Base-by-base conservation (phyloP, 23 tunicate genomes). In the Halocynthia aurantium region DNA sequence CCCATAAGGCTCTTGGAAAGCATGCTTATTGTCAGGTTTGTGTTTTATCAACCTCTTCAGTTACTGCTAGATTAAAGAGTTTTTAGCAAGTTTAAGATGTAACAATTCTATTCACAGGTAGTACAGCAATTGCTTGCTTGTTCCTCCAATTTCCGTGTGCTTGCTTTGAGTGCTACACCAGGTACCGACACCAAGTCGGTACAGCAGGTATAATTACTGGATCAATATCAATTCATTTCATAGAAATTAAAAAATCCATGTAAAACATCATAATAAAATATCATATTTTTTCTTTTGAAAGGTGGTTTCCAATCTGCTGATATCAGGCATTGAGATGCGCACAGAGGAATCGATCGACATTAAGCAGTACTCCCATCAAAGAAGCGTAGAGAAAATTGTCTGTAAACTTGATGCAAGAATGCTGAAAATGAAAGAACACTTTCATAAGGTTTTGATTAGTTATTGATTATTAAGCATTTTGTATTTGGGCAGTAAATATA, bases 21-120 rank as follows among this genome's bases (percentile, higher is more conserved):
- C 85, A 88, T 88, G 99, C 96, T 6, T 94, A 94, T 73, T 88
- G 99, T 77, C 99, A 94, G 84, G 99, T 88, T 51, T 62, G 52
- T 8, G 19, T 81, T 6, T 17, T 5, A 13, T 58, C 17, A 58
- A 58, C 17, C 63, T 58, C 2, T 58, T 58, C n/a, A 13, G 63
- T 2, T 58, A 1, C 17, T 58, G 63, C 4, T 1, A 58, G 4
- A n/a, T 58, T n/a, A 58, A 58, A 58, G 63, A n/a, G 15, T 58
- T 58, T 58, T 2, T 13, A 58, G 63, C 17, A 58, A 13, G 15
- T 58, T 58, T 58, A 58, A 58, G 15, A 13, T 13, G 64, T 15
- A 18, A 15, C 17, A 60, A 18, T 18, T 15, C 64, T 60, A 60
- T 60, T 60, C 64, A 66, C 76, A 91, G 98, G 98, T 92, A 44